These are phyloP conservation scores for Pheosia gnoma DNA, from an alignment of 2,888 invertebrate genomes.

Conservation along the genomic window DNA sequence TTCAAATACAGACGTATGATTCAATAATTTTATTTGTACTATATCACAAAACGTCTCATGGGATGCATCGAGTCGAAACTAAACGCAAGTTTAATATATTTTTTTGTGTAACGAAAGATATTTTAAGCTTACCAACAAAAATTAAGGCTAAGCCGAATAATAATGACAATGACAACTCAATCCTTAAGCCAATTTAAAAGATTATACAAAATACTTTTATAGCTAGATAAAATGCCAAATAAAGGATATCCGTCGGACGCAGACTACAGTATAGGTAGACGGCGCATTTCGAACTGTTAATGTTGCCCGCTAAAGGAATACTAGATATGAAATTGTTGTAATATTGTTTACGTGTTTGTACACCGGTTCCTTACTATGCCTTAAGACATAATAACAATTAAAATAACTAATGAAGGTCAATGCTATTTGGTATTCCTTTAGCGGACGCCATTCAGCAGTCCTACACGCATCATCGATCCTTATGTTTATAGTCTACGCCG, in stretches of 20 bases:
- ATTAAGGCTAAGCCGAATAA: constrained; percentile 64
- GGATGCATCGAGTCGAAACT: constrained; percentile 20
- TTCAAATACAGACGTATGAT: constrained; percentile 42
- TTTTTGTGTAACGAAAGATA: constrained; percentile 28
- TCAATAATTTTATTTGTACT: constrained; percentile 77
- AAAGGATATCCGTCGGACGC: constrained; percentile 40
- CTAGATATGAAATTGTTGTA: no score
- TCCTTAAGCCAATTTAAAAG: constrained; percentile 59
- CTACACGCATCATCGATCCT: no score
- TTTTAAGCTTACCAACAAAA: constrained; percentile 49
- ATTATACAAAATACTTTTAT: constrained; percentile 49
- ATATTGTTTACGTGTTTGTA: no score
- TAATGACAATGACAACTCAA: constrained; percentile 49
- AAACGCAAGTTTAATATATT: constrained; percentile 11
- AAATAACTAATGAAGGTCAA: no score
- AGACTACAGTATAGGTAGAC: no score
- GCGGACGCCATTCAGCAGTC: no score
- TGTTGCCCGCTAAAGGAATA: no score
- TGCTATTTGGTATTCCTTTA: no score
- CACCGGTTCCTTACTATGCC: no score
- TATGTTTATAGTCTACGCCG: constrained; percentile 10
- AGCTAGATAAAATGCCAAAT: constrained; percentile 63
- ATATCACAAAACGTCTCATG: constrained; percentile 66
- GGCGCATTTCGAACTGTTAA: no score
- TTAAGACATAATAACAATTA: no score